These are phyloP conservation scores for Melospiza georgiana DNA, from an alignment of 2,113 vertebrate genomes.

Conservation along the genomic window DNA sequence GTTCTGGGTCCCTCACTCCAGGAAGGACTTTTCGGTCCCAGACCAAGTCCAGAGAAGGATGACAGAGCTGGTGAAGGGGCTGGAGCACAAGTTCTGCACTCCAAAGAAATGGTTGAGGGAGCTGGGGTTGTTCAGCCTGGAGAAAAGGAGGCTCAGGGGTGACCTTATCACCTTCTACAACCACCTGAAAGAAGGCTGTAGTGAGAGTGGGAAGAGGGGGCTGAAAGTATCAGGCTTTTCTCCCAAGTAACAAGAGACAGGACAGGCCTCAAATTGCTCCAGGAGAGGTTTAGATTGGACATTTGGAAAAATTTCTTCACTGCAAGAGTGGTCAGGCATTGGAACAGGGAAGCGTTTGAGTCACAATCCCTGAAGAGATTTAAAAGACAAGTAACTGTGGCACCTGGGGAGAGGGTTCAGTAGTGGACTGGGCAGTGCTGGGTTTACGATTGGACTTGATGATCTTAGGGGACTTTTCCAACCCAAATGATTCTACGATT, in stretches of 20 bases:
- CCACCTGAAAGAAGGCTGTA: background rate
- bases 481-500: background rate
- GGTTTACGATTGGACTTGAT: background rate
- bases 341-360: background rate
- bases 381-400: background rate
- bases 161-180: background rate
- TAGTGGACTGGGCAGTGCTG: background rate
- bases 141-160: background rate
- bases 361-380: background rate
- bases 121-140: background rate
- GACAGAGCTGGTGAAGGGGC: background rate
- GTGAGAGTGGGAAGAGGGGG: rapidly evolving
- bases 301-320: background rate
- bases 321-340: background rate
- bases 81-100: background rate
- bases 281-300: background rate
- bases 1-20: background rate
- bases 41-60: background rate
- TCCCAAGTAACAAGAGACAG: background rate
- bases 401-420: background rate
- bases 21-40: background rate
- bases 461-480: background rate
- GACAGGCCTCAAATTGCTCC: background rate
- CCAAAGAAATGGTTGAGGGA: background rate
- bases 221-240: rapidly evolving